Evolutionary conservation across 2,888 invertebrate species (phyloP).

Genomic region (Drosophila neonasuta): DNA sequence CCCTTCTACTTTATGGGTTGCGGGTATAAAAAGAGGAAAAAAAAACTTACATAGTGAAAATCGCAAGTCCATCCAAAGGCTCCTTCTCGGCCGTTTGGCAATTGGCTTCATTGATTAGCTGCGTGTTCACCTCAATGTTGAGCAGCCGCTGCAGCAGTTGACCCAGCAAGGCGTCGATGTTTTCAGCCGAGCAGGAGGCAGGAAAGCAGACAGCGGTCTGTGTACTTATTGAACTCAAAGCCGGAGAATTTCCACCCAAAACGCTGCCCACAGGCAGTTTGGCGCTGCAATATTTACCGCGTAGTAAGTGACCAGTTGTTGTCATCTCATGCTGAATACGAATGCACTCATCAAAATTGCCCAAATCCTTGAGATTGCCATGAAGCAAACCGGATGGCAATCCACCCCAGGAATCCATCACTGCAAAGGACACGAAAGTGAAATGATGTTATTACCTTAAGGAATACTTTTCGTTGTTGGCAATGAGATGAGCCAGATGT

Average conservation of each 20-base stretch:
- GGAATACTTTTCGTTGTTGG: no score
- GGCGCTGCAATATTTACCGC: conserved; percentile 53
- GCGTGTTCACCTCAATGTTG: conserved; percentile 18
- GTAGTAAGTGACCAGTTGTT: conserved; percentile 12
- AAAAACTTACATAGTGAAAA: conserved; percentile 68
- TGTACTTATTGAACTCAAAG: neutral
- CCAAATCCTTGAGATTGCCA: conserved; percentile 80
- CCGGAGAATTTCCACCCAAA: neutral
- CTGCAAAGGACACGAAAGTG: conserved; percentile 53
- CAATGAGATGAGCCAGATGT: no score
- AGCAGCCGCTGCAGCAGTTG: conserved; percentile 42
- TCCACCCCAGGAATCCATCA: conserved; percentile 82
- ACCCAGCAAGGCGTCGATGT: conserved; percentile 45
- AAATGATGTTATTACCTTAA: no score
- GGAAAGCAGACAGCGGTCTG: conserved; percentile 69
- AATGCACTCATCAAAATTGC: conserved; percentile 82
- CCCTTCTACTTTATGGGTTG: no score
- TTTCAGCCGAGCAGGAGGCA: conserved; percentile 47
- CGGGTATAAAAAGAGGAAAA: no score
- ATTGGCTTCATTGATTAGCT: conserved; percentile 11
- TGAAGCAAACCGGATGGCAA: conserved; percentile 80
- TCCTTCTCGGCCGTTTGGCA: conserved; percentile 40
- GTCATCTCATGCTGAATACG: conserved; percentile 15
- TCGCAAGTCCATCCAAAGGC: conserved; percentile 55
- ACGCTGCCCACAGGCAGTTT: conserved; percentile 13